phyloP scores from a whole-genome alignment of 2,113 vertebrate species.

The Cygnus atratus region DNA sequence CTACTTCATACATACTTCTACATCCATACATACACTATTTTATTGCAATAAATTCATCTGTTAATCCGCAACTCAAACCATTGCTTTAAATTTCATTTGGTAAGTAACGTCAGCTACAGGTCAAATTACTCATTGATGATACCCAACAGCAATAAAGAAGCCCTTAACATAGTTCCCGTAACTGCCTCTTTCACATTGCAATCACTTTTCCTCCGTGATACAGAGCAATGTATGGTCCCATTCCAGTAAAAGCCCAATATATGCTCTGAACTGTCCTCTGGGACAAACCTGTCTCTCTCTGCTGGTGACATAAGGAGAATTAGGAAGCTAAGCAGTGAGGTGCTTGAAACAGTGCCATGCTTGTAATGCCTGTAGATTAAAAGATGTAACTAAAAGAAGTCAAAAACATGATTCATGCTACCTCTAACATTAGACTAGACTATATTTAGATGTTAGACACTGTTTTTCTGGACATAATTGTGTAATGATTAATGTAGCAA shows the following conservation, averaged over 20 bases:
- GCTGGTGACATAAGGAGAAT: background rate
- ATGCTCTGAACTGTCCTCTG: background rate
- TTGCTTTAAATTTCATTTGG: background rate
- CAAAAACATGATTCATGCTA: background rate
- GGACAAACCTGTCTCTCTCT: background rate
- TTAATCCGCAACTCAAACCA: background rate
- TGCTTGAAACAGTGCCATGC: background rate
- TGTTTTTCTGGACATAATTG: background rate
- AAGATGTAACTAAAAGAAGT: background rate
- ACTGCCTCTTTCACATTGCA: background rate
- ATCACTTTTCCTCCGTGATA: background rate
- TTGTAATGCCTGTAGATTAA: background rate
- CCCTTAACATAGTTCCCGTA: background rate
- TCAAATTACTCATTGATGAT: background rate
- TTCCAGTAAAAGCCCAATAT: background rate
- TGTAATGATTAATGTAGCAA: background rate
- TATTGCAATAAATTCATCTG: background rate
- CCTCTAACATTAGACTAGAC: background rate
- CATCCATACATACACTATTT: background rate
- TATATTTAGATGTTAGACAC: background rate
- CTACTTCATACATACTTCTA: background rate
- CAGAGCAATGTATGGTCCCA: background rate
- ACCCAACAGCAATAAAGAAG: background rate
- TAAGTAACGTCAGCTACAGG: background rate
- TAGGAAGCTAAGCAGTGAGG: background rate